phyloP scores from a whole-genome alignment of 2,113 vertebrate species.

The Oncorhynchus tshawytscha region DNA sequence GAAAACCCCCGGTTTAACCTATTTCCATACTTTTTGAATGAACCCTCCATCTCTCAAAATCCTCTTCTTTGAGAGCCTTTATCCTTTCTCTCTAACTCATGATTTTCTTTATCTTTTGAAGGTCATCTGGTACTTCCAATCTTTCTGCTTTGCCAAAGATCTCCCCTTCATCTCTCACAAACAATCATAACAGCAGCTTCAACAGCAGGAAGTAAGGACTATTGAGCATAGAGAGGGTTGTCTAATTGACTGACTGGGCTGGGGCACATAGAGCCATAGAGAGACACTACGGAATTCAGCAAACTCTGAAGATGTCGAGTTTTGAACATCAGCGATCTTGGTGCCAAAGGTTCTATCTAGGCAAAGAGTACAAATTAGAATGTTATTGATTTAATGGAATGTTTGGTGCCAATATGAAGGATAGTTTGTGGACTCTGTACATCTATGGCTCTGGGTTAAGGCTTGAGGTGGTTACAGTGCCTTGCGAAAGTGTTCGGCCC shows the following conservation, averaged over 20 bases:
- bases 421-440: background rate
- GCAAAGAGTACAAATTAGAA: background rate
- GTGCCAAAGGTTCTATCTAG: background rate
- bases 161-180: constrained; percentile 98
- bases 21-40: constrained; percentile 40
- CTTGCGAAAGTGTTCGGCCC: no score
- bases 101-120: constrained; percentile 94
- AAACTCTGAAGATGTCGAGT: background rate
- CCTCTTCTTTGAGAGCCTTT: constrained; percentile 12
- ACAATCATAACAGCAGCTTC: constrained; percentile 99
- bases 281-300: background rate
- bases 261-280: constrained; percentile 46
- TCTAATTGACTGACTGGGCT: constrained; percentile 30
- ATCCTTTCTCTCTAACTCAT: constrained; percentile 67
- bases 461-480: constrained; percentile 14
- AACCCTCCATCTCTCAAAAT: constrained; percentile 34
- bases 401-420: background rate
- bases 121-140: constrained; percentile 98
- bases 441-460: constrained; percentile 51
- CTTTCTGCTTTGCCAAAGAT: constrained; percentile 99
- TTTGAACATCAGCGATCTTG: background rate
- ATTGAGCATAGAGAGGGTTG: constrained; percentile 37
- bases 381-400: background rate
- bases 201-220: constrained; percentile 99
- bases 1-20: constrained; percentile 29